Conservation (phyloP, 2,888 invertebrate species). For the Dione vanillae region DNA sequence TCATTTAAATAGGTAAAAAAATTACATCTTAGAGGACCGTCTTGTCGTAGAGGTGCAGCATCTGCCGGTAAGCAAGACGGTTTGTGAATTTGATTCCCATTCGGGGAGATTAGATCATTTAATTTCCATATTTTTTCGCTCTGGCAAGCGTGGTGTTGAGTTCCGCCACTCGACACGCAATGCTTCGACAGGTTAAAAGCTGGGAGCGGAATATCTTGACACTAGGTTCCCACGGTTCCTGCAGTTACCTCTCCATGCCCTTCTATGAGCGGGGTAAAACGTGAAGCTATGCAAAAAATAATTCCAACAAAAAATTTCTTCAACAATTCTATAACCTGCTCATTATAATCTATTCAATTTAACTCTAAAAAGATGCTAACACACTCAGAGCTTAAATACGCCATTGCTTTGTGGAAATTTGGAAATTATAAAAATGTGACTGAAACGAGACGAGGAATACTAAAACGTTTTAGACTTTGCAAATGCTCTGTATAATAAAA, state of each 20-base stretch:
- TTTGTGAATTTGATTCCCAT: neutral
- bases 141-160: neutral
- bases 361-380: conserved; percentile 5
- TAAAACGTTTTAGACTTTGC: conserved; percentile 24
- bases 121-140: too few relatives aligned
- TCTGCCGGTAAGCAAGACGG: too few relatives aligned
- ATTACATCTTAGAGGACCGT: too few relatives aligned
- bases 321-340: neutral
- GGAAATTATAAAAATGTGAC: conserved; percentile 20
- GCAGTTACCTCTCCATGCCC: neutral
- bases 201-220: neutral
- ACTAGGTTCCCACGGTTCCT: too few relatives aligned
- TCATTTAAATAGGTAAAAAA: too few relatives aligned
- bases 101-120: neutral
- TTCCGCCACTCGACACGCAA: neutral
- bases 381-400: conserved; percentile 13
- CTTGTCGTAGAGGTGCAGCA: too few relatives aligned
- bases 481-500: conserved; percentile 7
- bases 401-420: conserved; percentile 16
- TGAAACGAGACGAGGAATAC: neutral
- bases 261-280: neutral
- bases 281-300: too few relatives aligned
- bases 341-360: conserved; percentile 12
- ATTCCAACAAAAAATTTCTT: too few relatives aligned
- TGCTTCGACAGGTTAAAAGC: neutral